Percentiles rank a stretch among this genome's conserved stretches.
Evolutionary conservation across 1,140 invertebrate species (phyloP).

Genomic region (Gryon sp.): DNA sequence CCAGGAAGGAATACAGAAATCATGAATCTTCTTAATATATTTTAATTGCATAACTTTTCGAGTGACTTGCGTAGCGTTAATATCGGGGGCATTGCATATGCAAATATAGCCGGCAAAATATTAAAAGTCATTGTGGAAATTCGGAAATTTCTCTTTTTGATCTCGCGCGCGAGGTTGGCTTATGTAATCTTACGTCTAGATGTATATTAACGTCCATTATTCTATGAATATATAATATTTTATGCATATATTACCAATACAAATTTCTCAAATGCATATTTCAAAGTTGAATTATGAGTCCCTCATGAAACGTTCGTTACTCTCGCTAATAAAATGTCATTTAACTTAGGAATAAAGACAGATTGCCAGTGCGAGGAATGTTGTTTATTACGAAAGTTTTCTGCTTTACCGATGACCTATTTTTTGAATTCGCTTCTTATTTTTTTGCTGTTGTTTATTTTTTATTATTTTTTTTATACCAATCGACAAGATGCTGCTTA

Average conservation of each 20-base stretch:
- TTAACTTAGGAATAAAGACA: slow-evolving; percentile 70
- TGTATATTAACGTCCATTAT: slow-evolving; percentile 4
- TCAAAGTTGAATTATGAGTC: slow-evolving; percentile 70
- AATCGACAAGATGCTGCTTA: slow-evolving; percentile 22
- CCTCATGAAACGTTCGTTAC: slow-evolving; percentile 71
- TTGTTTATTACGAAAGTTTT: slow-evolving; percentile 52
- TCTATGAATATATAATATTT: slow-evolving; percentile 7
- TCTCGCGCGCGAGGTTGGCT: too few species aligned
- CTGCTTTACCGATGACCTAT: slow-evolving; percentile 41
- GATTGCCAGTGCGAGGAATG: slow-evolving; percentile 42
- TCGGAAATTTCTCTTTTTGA: too few species aligned
- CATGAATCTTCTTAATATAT: not conserved
- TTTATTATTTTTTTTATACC: slow-evolving; percentile 12
- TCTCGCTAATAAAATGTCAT: slow-evolving; percentile 67
- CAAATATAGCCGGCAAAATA: too few species aligned
- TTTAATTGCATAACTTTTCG: not conserved
- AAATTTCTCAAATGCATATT: slow-evolving; percentile 33
- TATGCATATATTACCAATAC: slow-evolving; percentile 9
- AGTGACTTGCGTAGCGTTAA: not conserved
- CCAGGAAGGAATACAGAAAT: not conserved
- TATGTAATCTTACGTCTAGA: not conserved
- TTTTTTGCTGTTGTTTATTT: slow-evolving; percentile 11
- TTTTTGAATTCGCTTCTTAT: not conserved
- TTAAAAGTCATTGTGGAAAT: too few species aligned
- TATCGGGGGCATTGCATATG: too few species aligned